Percentiles rank a stretch among this genome's conserved stretches.
These are phyloP conservation scores for Luidia sarsii DNA, from an alignment of 53 echinoderm and acorn worm species.

Conservation along the genomic window DNA sequence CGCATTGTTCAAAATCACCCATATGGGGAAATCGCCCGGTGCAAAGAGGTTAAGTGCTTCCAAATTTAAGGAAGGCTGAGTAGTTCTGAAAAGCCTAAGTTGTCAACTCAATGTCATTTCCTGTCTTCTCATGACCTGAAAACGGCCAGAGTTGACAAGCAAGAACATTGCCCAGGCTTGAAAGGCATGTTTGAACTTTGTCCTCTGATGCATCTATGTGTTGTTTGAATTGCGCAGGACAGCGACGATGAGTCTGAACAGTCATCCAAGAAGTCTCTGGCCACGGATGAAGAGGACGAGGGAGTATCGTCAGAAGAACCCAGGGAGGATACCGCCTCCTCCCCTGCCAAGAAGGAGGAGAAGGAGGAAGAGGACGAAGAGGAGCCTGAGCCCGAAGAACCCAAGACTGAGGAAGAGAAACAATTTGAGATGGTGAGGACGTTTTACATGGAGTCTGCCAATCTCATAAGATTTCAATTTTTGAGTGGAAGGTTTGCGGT, in stretches of 20 bases:
- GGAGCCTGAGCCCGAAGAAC: slow-evolving; percentile 72
- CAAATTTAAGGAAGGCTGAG: too few species aligned
- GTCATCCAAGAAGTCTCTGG: slow-evolving; percentile 19
- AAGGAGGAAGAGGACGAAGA: slow-evolving; percentile 28
- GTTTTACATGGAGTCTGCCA: too few species aligned
- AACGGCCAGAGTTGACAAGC: too few species aligned
- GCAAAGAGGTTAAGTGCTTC: too few species aligned
- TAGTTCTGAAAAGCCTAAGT: too few species aligned
- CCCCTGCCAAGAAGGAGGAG: slow-evolving; percentile 2
- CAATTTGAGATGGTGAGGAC: slow-evolving; percentile 67
- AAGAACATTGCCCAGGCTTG: not conserved
- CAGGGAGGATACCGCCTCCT: slow-evolving; percentile 13
- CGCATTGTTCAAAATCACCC: too few species aligned
- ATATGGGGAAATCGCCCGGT: too few species aligned
- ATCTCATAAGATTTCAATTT: too few species aligned
- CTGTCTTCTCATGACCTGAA: too few species aligned
- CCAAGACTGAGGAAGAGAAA: slow-evolving; percentile 80
- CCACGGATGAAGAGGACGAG: slow-evolving; percentile 16
- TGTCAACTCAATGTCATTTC: too few species aligned
- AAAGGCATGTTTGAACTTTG: not conserved
- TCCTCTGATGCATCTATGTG: not conserved
- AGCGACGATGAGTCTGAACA: slow-evolving; percentile 71
- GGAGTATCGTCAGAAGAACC: too few species aligned
- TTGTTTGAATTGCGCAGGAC: slow-evolving; percentile 39
- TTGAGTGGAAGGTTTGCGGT: too few species aligned